These are phyloP conservation scores for Gymnosoma rotundatum DNA, from an alignment of 2,888 invertebrate genomes.

Conservation along the genomic window DNA sequence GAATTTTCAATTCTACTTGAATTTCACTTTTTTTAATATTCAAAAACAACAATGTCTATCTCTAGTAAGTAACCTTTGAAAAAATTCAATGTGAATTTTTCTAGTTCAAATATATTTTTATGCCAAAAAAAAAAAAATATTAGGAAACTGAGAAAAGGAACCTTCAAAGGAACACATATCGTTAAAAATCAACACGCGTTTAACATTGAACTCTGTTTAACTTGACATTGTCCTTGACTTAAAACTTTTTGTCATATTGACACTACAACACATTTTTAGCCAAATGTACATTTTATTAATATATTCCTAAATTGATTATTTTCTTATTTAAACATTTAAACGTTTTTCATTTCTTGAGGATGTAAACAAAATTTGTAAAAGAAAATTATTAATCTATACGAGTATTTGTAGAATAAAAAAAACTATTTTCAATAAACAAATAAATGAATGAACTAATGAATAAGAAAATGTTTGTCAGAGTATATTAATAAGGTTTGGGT, in stretches of 20 bases:
- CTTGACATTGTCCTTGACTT: conserved; percentile 2
- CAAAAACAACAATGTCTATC: conserved; percentile 1
- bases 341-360: no score
- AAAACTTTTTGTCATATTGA: background rate
- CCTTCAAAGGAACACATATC: background rate
- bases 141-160: background rate
- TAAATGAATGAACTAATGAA: no score
- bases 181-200: background rate
- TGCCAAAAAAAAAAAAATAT: conserved; percentile 14
- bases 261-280: background rate
- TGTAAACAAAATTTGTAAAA: no score
- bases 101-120: conserved; percentile 40
- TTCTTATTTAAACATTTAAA: no score
- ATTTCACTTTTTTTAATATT: background rate
- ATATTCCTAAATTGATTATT: no score
- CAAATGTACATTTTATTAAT: background rate
- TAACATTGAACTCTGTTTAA: background rate
- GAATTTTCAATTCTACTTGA: background rate
- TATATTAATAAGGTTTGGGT: no score
- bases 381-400: no score
- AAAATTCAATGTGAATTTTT: conserved; percentile 2
- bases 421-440: no score
- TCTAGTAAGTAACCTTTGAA: background rate
- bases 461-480: no score
- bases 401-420: no score